Evolutionary conservation across 1,140 invertebrate genomes (phyloP).

Genomic region (Lepidurus packardi): DNA sequence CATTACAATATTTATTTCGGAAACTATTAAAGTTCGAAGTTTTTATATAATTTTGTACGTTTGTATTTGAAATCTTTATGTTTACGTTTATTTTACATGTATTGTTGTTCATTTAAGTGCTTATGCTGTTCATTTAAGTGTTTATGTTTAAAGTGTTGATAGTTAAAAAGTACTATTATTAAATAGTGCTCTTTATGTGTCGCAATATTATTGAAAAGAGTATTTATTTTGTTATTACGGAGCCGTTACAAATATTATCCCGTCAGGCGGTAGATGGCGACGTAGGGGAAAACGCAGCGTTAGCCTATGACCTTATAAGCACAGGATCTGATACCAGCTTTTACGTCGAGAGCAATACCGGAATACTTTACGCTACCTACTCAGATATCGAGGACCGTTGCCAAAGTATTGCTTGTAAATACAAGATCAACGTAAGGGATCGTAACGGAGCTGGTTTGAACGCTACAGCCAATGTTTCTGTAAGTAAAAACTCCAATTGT

Average conservation of each 20-base stretch:
- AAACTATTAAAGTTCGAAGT: too few species aligned
- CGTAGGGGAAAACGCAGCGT: constrained; percentile 9
- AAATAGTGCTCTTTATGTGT: too few species aligned
- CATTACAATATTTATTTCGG: too few species aligned
- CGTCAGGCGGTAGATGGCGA: constrained; percentile 2
- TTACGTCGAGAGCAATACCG: not conserved
- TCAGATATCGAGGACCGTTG: not conserved
- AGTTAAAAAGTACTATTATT: too few species aligned
- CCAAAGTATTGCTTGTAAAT: not conserved
- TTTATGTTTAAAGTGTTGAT: not conserved
- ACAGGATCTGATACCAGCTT: not conserved
- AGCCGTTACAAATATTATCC: not conserved
- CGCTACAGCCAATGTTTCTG: not conserved
- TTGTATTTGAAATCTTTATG: too few species aligned
- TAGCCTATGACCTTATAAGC: not conserved
- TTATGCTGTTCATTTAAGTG: not conserved
- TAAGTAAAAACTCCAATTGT: not conserved
- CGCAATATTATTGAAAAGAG: too few species aligned
- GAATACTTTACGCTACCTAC: not conserved
- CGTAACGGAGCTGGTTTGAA: not conserved
- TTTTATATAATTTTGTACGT: too few species aligned
- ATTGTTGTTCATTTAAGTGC: not conserved
- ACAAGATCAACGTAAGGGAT: not conserved
- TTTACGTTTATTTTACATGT: too few species aligned
- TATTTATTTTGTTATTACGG: too few species aligned